These are phyloP conservation scores for Latrodectus geometricus DNA, from an alignment of 1,140 invertebrate species.

Conservation along the genomic window DNA sequence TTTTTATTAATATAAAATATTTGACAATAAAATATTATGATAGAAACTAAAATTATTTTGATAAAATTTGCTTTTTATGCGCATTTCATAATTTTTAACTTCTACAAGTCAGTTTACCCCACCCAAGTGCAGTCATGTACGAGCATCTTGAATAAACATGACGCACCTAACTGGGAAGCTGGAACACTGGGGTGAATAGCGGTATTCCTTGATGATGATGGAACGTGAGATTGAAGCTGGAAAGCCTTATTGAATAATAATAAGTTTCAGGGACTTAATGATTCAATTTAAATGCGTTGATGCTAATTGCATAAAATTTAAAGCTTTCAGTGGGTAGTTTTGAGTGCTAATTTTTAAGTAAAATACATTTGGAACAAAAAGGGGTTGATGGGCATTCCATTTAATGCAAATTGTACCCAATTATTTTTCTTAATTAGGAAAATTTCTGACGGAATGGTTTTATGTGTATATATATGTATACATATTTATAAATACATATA, in stretches of 20 bases:
- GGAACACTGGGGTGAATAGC: not conserved
- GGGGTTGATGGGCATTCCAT: too few species aligned
- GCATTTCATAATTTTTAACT: too few species aligned
- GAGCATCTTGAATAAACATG: not conserved
- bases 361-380: too few species aligned
- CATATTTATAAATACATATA: too few species aligned
- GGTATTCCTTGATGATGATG: not conserved
- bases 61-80: too few species aligned
- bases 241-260: constrained; percentile 33
- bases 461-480: too few species aligned
- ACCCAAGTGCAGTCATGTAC: not conserved
- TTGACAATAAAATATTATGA: too few species aligned
- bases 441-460: not conserved
- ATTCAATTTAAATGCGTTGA: constrained; percentile 42
- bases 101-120: too few species aligned
- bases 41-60: too few species aligned
- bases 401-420: not conserved
- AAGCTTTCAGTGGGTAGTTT: constrained; percentile 8
- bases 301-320: constrained; percentile 28
- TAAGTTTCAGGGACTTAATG: constrained; percentile 32
- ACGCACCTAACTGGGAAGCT: not conserved
- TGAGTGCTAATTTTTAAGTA: not conserved
- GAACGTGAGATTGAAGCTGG: not conserved
- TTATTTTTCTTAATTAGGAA: not conserved
- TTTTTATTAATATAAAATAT: too few species aligned